Evolutionary conservation across 2,113 vertebrate species (phyloP).

Genomic region (Symphodus melops): DNA sequence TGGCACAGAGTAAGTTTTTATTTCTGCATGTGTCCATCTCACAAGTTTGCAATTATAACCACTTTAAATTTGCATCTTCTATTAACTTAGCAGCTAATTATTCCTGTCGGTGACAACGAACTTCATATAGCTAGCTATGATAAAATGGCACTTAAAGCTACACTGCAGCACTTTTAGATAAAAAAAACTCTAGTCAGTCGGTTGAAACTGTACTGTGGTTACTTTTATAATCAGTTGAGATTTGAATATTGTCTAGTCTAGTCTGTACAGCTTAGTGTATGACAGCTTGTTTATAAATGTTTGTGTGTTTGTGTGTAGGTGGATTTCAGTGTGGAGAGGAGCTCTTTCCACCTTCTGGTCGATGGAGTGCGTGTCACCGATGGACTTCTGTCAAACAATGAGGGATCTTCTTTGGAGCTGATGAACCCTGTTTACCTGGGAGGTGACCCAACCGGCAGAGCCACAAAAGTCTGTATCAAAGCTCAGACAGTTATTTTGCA

Average conservation of each 20-base stretch:
- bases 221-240: too few species aligned
- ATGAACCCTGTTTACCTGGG: conserved; percentile 82
- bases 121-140: too few species aligned
- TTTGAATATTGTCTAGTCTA: too few species aligned
- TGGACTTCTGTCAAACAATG: conserved; percentile 64
- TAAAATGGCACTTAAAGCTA: too few species aligned
- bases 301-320: conserved; percentile 75
- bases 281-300: neutral
- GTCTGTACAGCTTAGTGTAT: neutral
- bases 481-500: neutral
- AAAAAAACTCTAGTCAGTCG: too few species aligned
- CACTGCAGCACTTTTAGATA: too few species aligned
- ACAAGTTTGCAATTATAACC: too few species aligned
- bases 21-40: too few species aligned
- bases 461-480: conserved; percentile 45
- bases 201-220: too few species aligned
- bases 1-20: conserved; percentile 86
- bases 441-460: conserved; percentile 51
- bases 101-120: too few species aligned
- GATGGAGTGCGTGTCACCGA: conserved; percentile 85
- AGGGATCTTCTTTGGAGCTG: conserved; percentile 70
- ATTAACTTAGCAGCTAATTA: too few species aligned
- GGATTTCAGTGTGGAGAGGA: conserved; percentile 78
- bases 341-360: conserved; percentile 79
- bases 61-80: too few species aligned